These are phyloP conservation scores for Peromyscus attwateri DNA, from an alignment of 2,797 vertebrate genomes.

Conservation along the genomic window DNA sequence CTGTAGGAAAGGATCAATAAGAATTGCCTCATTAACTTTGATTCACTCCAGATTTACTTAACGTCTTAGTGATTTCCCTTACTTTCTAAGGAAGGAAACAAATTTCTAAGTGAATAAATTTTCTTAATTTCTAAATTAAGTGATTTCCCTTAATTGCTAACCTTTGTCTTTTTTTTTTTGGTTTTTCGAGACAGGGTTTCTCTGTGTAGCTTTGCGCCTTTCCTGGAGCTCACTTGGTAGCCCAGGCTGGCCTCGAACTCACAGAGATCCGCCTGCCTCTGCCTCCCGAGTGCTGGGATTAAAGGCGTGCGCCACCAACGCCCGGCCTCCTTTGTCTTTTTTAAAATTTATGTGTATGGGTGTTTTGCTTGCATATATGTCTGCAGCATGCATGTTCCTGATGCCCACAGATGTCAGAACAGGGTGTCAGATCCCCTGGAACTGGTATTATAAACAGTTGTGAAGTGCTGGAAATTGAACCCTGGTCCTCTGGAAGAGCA, in stretches of 20 bases:
- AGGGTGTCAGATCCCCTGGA: background rate
- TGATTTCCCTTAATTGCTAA: conserved; percentile 25
- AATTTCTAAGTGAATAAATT: background rate
- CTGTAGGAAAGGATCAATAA: conserved; percentile 81
- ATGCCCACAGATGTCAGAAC: background rate
- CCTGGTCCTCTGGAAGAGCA: background rate
- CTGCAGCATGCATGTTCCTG: background rate
- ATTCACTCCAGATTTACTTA: conserved; percentile 59
- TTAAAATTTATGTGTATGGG: background rate
- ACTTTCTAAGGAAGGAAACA: conserved; percentile 57
- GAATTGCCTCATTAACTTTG: conserved; percentile 74
- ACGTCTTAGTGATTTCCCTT: conserved; percentile 59
- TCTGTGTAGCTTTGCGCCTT: no score
- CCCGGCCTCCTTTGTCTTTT: background rate
- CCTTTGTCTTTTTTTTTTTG: background rate
- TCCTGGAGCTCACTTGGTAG: no score
- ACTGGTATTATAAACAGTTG: background rate
- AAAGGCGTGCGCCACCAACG: no score
- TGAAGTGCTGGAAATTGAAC: background rate
- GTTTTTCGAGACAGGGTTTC: no score
- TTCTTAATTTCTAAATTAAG: conserved; percentile 62
- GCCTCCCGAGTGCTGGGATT: no score
- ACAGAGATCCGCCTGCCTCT: no score
- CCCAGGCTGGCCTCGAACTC: no score
- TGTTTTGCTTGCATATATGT: background rate